Evolutionary conservation across 2,797 vertebrate species (phyloP), one percentile per base, ranked within the genome.

Genomic region (Diplodus sargus): DNA sequence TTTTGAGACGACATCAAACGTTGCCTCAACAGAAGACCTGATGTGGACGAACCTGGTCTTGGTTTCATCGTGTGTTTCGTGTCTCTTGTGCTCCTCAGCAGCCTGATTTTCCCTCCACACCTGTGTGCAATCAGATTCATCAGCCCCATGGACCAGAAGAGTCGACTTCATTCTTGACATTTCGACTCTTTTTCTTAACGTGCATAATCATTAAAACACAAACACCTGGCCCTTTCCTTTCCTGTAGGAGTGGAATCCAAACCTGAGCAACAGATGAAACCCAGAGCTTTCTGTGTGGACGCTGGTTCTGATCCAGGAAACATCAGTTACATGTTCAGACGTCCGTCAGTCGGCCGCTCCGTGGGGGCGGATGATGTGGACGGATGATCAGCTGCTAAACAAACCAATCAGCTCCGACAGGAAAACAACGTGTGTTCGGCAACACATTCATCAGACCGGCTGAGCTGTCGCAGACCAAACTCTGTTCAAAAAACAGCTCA

Each of bases 401-500:
- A 57, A 74, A 66, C 71, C 52, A n/a, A 25, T 42, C 52, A 49
- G n/a, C 70, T 0, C 25, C 1, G 18, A 54, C 43, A 45, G 51
- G 4, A 39, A 7, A 62, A 13, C 43, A 4, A 0, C n/a, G 11
- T 12, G 9, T 17, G 59, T 70, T 39, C 61, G 11, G 20, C 43
- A 25, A 6, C 68, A 51, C n/a, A 2, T 76, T 22, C 51, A 22
- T n/a, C 3, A 4, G 17, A 8, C 7, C 0, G 67, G 15, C 23
- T 52, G 63, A 72, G 14, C 16, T 1, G 2, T 1, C 13, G 16
- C 39, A 64, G 58, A 63, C 57, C 73, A n/a, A 76, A 59, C 48
- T 64, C 39, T 62, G 45, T 49, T 45, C 48, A 23, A 60, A 56
- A 65, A 77, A 54, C 67, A 25, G 48, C 22, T 47, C 2, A 59